Conservation (phyloP, 2,797 vertebrate species). For the Liparis tanakae region DNA sequence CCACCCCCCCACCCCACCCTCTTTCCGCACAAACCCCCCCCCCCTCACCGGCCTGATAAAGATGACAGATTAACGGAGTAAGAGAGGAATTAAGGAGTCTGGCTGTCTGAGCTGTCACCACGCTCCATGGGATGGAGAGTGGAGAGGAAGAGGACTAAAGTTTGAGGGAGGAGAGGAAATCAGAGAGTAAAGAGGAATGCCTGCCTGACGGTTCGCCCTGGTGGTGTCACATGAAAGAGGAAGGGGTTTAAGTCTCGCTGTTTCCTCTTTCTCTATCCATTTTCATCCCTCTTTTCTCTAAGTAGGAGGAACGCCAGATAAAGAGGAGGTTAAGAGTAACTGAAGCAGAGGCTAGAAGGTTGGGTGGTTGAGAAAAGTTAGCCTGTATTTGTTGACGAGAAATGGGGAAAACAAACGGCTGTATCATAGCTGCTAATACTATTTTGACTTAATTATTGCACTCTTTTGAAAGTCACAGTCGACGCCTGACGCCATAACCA, state of each 20-base stretch:
- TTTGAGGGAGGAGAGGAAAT: slow-evolving; percentile 71
- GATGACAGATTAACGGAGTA: slow-evolving; percentile 99
- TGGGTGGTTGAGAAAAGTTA: slow-evolving; percentile 20
- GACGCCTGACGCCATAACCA: slow-evolving; percentile 36
- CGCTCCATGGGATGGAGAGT: slow-evolving; percentile 78
- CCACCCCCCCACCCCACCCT: slow-evolving; percentile 31
- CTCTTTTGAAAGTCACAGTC: slow-evolving; percentile 37
- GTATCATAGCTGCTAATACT: slow-evolving; percentile 18
- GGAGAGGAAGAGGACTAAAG: slow-evolving; percentile 66
- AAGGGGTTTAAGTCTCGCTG: slow-evolving; percentile 59
- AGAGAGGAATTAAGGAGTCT: slow-evolving; percentile 95
- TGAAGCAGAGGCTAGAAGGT: slow-evolving; percentile 21
- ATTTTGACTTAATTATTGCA: slow-evolving; percentile 10
- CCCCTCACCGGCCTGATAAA: slow-evolving; percentile 92
- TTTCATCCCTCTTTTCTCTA: slow-evolving; percentile 59
- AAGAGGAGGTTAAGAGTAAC: slow-evolving; percentile 46
- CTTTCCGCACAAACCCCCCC: slow-evolving; percentile 47
- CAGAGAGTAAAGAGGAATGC: slow-evolving; percentile 50
- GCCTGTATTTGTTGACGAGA: slow-evolving; percentile 12
- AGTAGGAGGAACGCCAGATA: slow-evolving; percentile 43
- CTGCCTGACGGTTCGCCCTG: slow-evolving; percentile 55
- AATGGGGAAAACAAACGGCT: not conserved
- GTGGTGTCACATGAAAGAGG: slow-evolving; percentile 68
- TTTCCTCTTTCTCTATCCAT: slow-evolving; percentile 60
- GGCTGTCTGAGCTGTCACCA: slow-evolving; percentile 90